A percentile compares a stretch with the other conserved stretches of the same genome.
Evolutionary conservation across 2,888 invertebrate species (phyloP).

Genomic region (Cylindroiulus punctatus): DNA sequence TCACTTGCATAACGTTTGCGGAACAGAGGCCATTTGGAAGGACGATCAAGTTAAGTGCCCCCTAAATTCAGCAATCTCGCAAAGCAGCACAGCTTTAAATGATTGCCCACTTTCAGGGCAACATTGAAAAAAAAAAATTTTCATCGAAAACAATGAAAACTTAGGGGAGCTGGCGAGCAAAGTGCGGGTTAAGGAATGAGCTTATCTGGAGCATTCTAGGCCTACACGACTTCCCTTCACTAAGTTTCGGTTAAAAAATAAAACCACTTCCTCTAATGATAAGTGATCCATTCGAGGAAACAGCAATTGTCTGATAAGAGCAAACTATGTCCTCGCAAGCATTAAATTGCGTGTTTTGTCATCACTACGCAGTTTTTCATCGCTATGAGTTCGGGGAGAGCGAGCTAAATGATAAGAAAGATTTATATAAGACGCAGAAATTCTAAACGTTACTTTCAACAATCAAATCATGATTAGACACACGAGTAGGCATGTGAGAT

Average conservation of each 20-base stretch:
- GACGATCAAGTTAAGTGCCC: not conserved
- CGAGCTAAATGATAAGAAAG: not conserved
- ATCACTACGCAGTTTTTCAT: not conserved
- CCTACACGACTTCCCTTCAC: not conserved
- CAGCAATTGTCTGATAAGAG: conserved; percentile 38
- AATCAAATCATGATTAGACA: conserved; percentile 42
- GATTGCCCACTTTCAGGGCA: not conserved
- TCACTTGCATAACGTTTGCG: no score
- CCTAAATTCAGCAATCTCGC: not conserved
- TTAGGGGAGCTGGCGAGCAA: not conserved
- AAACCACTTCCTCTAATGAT: conserved; percentile 38
- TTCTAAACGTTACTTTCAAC: conserved; percentile 15
- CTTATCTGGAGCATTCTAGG: not conserved
- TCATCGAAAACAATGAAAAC: not conserved
- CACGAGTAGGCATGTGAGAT: conserved; percentile 15
- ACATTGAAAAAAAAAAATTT: not conserved
- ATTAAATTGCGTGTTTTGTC: conserved; percentile 42
- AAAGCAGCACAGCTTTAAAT: conserved; percentile 7
- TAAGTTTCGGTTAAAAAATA: conserved; percentile 34
- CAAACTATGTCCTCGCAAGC: conserved; percentile 22
- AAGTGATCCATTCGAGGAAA: conserved; percentile 42
- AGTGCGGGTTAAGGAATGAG: not conserved
- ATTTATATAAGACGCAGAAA: conserved; percentile 33
- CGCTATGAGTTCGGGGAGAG: not conserved
- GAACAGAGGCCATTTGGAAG: no score